Evolutionary conservation across 2,113 vertebrate species (phyloP), one percentile per base, ranked within the genome.

Genomic region (Speoplatyrhinus poulsoni): DNA sequence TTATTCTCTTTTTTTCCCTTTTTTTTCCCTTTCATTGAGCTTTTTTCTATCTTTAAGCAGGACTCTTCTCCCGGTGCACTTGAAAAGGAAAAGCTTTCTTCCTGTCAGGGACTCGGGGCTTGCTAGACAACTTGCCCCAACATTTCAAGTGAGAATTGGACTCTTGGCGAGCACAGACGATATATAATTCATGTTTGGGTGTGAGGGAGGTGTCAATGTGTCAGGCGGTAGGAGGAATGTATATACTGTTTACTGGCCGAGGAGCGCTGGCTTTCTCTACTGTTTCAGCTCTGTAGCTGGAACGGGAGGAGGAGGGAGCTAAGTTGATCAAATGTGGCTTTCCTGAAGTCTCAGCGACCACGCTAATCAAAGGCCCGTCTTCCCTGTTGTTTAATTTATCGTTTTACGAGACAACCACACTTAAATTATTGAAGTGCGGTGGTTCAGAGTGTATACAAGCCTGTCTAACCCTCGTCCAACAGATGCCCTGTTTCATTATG

Each of bases 131-230:
- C 87, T 92, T 88, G 82, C 87, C 91, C 82, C 81, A 90, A 90
- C 87, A 90, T 93, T 93, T 92, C 87, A 90, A 90, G 89, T 75
- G 87, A 86, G 91, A 89, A 85, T 88, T 88, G 84, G 86, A 90
- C 87, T 88, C 90, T 82, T 81, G 87, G 87, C 52, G 77, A 70
- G 79, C 73, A 64, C 82, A 80, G 89, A 89, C 89, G 87, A 93
- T 91, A 89, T 93, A 93, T 93, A 91, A 94, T 94, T 94, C 92
- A 94, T 92, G 84, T 72, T 72, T 71, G 88, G 88, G 89, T 89
- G 89, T 90, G 87, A 91, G 90, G 89, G 90, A 87, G 83, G 90
- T 92, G 91, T 92, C 92, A 93, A 93, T 79, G 88, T 91, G 90
- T 92, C 92, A 93, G 85, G 69, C 88, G 85, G 89, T 87, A 83